Evolutionary conservation across 2,888 invertebrate genomes (phyloP).

Genomic region (Abrostola triplasia): DNA sequence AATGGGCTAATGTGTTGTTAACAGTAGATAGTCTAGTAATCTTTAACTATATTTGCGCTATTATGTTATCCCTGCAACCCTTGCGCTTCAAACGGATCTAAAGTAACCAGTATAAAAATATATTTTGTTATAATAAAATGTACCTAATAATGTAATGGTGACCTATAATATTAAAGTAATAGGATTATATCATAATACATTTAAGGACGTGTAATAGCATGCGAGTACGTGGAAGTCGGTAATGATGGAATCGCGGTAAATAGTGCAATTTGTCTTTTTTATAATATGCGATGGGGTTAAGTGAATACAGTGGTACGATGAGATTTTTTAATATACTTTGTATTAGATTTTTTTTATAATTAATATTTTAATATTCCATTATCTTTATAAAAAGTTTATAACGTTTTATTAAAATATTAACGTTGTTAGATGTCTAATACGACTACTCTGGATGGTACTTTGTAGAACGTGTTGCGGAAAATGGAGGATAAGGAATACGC

Average conservation of each 20-base stretch:
- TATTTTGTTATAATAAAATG: not conserved
- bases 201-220: constrained; percentile 13
- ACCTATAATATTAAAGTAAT: constrained; percentile 10
- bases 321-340: not conserved
- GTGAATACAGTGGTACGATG: not conserved
- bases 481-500: too few species aligned
- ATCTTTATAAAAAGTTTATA: too few species aligned
- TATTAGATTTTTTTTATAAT: not conserved
- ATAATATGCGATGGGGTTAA: constrained; percentile 3
- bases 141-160: constrained; percentile 7
- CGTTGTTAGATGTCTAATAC: too few species aligned
- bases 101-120: not conserved
- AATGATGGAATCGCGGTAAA: constrained; percentile 37
- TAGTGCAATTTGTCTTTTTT: constrained; percentile 40
- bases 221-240: constrained; percentile 18
- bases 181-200: constrained; percentile 13
- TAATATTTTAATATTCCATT: too few species aligned
- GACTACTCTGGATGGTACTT: too few species aligned
- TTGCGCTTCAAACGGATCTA: constrained; percentile 30
- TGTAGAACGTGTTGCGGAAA: too few species aligned
- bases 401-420: too few species aligned
- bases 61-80: constrained; percentile 27
- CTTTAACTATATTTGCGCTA: constrained; percentile 41
- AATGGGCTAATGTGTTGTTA: constrained; percentile 41
- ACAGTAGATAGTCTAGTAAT: constrained; percentile 25